phyloP scores from a whole-genome alignment of 2,888 invertebrate species.

The Invenusta paracnida region DNA sequence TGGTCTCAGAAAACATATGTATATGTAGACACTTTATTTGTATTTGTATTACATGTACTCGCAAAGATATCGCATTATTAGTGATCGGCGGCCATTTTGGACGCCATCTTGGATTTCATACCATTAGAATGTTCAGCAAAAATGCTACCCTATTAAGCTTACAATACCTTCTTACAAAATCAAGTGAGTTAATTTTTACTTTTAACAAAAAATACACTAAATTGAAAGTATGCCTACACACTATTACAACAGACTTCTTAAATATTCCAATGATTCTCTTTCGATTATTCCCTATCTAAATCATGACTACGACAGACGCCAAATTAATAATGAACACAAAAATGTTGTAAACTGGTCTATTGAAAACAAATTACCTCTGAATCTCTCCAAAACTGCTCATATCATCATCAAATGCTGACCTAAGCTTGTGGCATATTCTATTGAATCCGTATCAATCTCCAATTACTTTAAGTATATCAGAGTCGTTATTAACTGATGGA shows the following conservation, averaged over 20 bases:
- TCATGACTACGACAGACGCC: too few species aligned
- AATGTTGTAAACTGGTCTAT: too few species aligned
- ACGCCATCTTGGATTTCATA: neutral
- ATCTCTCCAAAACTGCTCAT: too few species aligned
- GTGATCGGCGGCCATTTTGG: neutral
- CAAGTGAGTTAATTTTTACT: neutral
- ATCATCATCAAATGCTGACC: too few species aligned
- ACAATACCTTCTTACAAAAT: neutral
- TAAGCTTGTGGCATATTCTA: too few species aligned
- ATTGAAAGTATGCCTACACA: neutral
- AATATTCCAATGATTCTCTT: too few species aligned
- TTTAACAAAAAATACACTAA: neutral
- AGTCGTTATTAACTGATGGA: too few species aligned
- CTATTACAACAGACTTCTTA: neutral
- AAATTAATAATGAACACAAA: too few species aligned
- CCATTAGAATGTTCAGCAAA: neutral
- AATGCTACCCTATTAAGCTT: neutral
- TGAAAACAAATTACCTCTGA: too few species aligned
- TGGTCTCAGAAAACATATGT: neutral
- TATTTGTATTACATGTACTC: neutral
- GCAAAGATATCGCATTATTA: neutral
- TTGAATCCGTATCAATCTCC: too few species aligned
- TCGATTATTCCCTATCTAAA: too few species aligned
- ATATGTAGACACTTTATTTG: neutral
- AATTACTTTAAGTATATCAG: too few species aligned